Evolutionary conservation across 2,888 invertebrate species (phyloP).

Genomic region (Anagyrus pseudococci): DNA sequence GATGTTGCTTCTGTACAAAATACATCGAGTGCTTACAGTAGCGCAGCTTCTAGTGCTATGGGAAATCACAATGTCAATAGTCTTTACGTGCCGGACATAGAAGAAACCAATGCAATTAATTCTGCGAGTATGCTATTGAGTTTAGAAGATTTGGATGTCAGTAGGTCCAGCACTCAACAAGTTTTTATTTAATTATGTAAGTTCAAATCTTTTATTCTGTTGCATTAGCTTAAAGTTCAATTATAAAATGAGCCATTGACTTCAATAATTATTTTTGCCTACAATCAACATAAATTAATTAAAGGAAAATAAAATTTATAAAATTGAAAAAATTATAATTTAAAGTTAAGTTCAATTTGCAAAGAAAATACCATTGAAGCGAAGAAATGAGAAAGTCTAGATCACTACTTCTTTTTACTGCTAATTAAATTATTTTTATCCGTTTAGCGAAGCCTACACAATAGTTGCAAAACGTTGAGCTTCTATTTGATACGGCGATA

Average conservation of each 20-base stretch:
- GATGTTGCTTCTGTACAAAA: constrained; percentile 58
- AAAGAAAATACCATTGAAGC: constrained; percentile 36
- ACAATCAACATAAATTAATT: no score
- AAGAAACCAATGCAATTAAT: constrained; percentile 50
- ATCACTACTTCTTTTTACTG: constrained; percentile 39
- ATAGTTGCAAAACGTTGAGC: constrained; percentile 27
- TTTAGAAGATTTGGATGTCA: constrained; percentile 58
- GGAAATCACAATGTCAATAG: constrained; percentile 55
- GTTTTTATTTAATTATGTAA: constrained; percentile 53
- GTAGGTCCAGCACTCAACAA: constrained; percentile 57
- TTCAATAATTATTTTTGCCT: no score
- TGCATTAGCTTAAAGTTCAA: no score
- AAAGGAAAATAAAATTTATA: neutral
- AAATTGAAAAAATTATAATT: neutral
- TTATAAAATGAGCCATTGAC: no score
- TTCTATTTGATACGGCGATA: constrained; percentile 14
- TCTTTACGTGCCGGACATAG: constrained; percentile 52
- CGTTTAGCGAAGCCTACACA: constrained; percentile 54
- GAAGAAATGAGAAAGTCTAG: constrained; percentile 3
- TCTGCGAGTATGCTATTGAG: constrained; percentile 58
- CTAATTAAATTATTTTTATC: constrained; percentile 58
- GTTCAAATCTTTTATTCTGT: neutral
- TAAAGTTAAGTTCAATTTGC: neutral
- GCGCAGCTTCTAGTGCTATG: constrained; percentile 59
- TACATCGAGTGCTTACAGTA: constrained; percentile 59